Percentiles rank a stretch among this genome's conserved stretches.
phyloP scores from a whole-genome alignment of 2,888 invertebrate genomes.

The Diplolepis rosae region DNA sequence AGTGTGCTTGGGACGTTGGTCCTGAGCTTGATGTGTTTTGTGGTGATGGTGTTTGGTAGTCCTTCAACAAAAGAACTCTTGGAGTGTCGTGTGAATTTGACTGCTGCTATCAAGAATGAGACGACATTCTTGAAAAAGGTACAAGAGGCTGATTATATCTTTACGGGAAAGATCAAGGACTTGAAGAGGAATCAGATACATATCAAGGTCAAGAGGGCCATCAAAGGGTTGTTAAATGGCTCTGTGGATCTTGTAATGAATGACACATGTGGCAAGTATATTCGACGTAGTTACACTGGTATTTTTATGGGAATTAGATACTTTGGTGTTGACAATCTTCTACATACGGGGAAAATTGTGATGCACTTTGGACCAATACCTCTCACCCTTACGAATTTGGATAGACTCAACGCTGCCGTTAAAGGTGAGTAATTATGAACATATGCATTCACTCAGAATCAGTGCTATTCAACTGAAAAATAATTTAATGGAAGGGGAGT shows the following conservation, averaged over 20 bases:
- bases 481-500: too few relatives aligned
- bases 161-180: constrained; percentile 70
- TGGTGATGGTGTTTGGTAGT: constrained; percentile 42
- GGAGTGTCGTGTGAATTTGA: constrained; percentile 67
- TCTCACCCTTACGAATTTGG: constrained; percentile 71
- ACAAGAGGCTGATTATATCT: constrained; percentile 65
- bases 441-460: too few relatives aligned
- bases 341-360: constrained; percentile 54
- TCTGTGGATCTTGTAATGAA: constrained; percentile 62
- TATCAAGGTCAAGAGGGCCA: constrained; percentile 67
- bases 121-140: constrained; percentile 62
- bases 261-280: constrained; percentile 65
- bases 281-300: constrained; percentile 68
- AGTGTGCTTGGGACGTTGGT: constrained; percentile 17
- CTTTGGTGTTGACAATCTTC: constrained; percentile 42
- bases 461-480: too few relatives aligned
- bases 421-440: constrained; percentile 69
- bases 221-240: constrained; percentile 64
- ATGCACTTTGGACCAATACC: constrained; percentile 71
- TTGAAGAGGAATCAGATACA: constrained; percentile 54
- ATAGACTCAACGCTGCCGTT: constrained; percentile 70
- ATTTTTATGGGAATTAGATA: constrained; percentile 65
- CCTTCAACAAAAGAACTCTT: constrained; percentile 66
- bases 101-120: constrained; percentile 65
- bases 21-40: constrained; percentile 5